phyloP scores from a whole-genome alignment of 2,797 vertebrate genomes.

The Cyprinella venusta region DNA sequence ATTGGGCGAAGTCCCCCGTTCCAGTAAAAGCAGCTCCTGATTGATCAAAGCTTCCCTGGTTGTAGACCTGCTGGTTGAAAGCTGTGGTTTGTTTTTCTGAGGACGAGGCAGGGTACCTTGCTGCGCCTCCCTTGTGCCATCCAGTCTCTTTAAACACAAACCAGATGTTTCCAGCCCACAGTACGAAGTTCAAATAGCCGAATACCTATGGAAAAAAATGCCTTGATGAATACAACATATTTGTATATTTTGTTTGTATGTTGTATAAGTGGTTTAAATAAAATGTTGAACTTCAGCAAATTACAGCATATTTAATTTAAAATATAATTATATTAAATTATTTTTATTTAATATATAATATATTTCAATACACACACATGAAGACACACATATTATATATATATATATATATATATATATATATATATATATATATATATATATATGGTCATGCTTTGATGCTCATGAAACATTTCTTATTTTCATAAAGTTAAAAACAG shows the following conservation, averaged over 20 bases:
- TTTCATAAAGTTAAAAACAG: neutral
- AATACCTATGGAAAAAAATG: conserved; percentile 80
- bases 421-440: no score
- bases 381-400: no score
- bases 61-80: conserved; percentile 82
- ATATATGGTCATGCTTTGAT: neutral
- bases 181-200: conserved; percentile 97
- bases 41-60: conserved; percentile 85
- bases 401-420: no score
- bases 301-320: no score
- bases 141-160: conserved; percentile 98
- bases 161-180: conserved; percentile 99
- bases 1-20: conserved; percentile 78
- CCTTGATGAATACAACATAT: neutral
- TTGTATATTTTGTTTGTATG: no score
- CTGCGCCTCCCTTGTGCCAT: conserved; percentile 89
- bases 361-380: no score
- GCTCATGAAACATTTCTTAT: no score
- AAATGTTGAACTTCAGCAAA: neutral
- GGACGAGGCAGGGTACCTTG: conserved; percentile 77
- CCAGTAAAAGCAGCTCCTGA: conserved; percentile 81
- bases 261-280: neutral
- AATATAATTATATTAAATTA: no score
- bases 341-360: no score
- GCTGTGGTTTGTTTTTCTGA: conserved; percentile 86